Conservation (phyloP, 2,888 invertebrate species). For the Pteria penguin region DNA sequence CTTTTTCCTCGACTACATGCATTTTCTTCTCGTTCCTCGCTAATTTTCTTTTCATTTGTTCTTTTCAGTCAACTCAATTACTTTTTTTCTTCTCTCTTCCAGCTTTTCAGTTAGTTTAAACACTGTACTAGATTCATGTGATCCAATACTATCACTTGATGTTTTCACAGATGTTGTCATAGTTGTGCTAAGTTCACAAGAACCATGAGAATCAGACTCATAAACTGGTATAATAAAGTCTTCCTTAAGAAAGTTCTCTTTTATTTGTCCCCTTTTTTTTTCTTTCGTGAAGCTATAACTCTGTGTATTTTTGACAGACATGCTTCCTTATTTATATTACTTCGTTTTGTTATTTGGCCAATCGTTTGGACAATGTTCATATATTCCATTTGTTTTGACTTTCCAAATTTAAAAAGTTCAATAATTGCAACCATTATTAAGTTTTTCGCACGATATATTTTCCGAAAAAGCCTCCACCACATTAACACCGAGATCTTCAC, state of each 20-base stretch:
- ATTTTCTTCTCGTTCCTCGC: constrained; percentile 11
- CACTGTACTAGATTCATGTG: too few species aligned
- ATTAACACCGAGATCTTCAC: too few species aligned
- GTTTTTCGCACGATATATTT: too few species aligned
- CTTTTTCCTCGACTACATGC: neutral
- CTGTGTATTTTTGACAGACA: constrained; percentile 14
- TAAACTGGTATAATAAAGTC: constrained; percentile 1
- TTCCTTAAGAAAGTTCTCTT: neutral
- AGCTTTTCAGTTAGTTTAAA: neutral
- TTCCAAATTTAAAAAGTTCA: constrained; percentile 10
- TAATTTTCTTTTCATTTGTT: constrained; percentile 30
- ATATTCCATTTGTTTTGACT: constrained; percentile 16
- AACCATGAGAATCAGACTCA: too few species aligned
- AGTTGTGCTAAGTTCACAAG: too few species aligned
- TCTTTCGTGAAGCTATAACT: neutral
- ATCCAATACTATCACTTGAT: too few species aligned
- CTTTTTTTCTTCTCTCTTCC: constrained; percentile 21
- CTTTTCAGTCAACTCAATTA: constrained; percentile 10
- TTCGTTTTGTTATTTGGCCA: neutral
- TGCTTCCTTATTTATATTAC: constrained; percentile 2
- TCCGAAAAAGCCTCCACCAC: too few species aligned
- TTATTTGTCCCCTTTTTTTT: neutral
- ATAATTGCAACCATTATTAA: neutral
- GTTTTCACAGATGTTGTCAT: too few species aligned
- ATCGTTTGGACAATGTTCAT: constrained; percentile 1